Base-by-base conservation (phyloP, 2,888 invertebrate genomes). In the Unio pictorum region DNA sequence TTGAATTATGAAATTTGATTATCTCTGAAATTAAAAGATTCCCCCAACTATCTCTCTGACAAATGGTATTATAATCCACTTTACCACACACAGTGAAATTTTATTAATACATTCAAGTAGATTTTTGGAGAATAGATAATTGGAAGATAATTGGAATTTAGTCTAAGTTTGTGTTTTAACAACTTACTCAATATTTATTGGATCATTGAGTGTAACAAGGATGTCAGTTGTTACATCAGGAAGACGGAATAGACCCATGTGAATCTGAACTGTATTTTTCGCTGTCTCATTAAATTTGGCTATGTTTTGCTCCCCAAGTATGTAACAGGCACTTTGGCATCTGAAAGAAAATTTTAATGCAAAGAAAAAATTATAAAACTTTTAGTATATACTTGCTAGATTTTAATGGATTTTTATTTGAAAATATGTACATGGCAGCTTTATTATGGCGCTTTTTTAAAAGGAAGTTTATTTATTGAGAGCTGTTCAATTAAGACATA, bases 191-290 rank as follows among this genome's bases (percentile, higher is more conserved):
- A 86, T 82, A 45, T 72, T 76, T 17, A 82, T 69, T 20, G 88
- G 88, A 76, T 88, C 84, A 69, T 88, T 88, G 67, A 88, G 86
- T 57, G 85, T 85, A 28, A 88, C 71, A 3, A 88, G 77, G 34
- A 88, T 81, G 69, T 88, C 88, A 0, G 87, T 81, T 26, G 77
- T 66, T 71, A 81, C 82, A 59, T 82, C 67, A 3, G 83, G 83
- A 23, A 87, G 77, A 5, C 88, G 73, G 65, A 86, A 81, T 64
- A 88, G 68, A 7, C 82, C 87, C 74, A 88, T 81, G 76, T 88
- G 84, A 30, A 88, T 72, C 58, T 85, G 73, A 8, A 89, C 80
- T 5, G 77, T 74, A 68, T 89, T 88, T 70, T 81, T 83, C 2
- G 82, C 83, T 26, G 66, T 28, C 70, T 87, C 86, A 30, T 85